Conservation (phyloP, 2,888 invertebrate species). For the Andrena fulva region DNA sequence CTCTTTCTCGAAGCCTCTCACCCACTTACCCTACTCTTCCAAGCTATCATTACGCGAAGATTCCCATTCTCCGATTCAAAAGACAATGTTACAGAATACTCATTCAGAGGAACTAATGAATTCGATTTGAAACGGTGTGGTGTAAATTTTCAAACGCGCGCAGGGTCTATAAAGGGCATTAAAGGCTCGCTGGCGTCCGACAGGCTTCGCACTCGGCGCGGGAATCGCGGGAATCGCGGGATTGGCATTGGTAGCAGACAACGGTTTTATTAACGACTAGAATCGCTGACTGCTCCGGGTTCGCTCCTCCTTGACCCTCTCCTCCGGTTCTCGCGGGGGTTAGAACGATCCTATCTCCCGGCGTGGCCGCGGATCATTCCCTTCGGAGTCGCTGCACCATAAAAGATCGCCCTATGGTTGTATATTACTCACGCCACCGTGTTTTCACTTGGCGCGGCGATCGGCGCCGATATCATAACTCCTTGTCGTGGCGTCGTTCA, state of each 20-base stretch:
- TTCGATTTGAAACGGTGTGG: background rate
- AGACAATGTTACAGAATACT: background rate
- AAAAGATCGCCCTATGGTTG: slow-evolving; percentile 83
- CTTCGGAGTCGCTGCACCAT: slow-evolving; percentile 78
- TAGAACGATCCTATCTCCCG: slow-evolving; percentile 82
- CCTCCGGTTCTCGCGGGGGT: slow-evolving; percentile 70
- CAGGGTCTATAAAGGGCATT: background rate
- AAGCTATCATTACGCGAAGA: too few relatives aligned
- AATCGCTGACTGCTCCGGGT: slow-evolving; percentile 79
- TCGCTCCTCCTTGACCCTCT: slow-evolving; percentile 80
- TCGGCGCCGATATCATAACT: slow-evolving; percentile 85
- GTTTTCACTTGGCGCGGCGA: slow-evolving; percentile 84
- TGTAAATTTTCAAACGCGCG: slow-evolving; percentile 10
- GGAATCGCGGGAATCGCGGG: slow-evolving; percentile 14
- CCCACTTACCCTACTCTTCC: too few relatives aligned
- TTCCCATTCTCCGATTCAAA: background rate
- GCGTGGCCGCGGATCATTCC: slow-evolving; percentile 80
- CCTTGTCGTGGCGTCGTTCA: slow-evolving; percentile 83
- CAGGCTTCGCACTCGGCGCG: slow-evolving; percentile 32
- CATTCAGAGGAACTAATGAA: background rate
- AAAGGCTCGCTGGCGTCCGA: background rate
- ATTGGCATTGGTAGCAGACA: slow-evolving; percentile 80
- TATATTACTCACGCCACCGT: slow-evolving; percentile 85
- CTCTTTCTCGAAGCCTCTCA: too few relatives aligned
- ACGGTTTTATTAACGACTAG: slow-evolving; percentile 81